These are phyloP conservation scores for Lasioglossum lativentre DNA, from an alignment of 2,888 invertebrate species.

Conservation along the genomic window DNA sequence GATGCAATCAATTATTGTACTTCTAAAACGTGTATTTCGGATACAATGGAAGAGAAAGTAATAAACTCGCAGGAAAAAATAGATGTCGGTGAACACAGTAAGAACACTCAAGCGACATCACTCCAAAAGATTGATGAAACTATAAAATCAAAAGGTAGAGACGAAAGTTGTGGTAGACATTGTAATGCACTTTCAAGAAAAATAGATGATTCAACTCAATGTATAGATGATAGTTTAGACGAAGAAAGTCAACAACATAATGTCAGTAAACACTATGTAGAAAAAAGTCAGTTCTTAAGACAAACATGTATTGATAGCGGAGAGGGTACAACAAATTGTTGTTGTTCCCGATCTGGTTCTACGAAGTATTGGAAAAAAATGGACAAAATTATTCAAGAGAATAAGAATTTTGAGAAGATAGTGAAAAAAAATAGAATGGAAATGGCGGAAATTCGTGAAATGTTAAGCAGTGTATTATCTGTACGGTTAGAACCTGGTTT, in stretches of 20 bases:
- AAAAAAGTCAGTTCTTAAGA: constrained; percentile 50
- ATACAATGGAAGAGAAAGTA: constrained; percentile 16
- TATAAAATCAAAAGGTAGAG: neutral
- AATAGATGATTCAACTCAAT: neutral
- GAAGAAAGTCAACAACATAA: constrained; percentile 13
- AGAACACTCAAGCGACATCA: neutral
- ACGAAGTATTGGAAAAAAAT: constrained; percentile 75
- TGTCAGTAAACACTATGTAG: constrained; percentile 37
- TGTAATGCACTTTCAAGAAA: neutral
- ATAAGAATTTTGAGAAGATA: constrained; percentile 76
- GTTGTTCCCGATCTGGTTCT: constrained; percentile 70
- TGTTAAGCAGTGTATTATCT: constrained; percentile 77
- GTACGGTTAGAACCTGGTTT: constrained; percentile 82
- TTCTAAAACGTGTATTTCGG: constrained; percentile 11
- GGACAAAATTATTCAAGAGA: constrained; percentile 75
- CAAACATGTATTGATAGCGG: constrained; percentile 62
- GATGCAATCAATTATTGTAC: constrained; percentile 54
- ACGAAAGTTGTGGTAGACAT: neutral
- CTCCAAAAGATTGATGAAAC: neutral
- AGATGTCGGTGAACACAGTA: neutral
- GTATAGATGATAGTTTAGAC: constrained; percentile 21
- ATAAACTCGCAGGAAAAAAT: neutral
- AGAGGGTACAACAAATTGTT: constrained; percentile 44
- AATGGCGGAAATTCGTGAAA: constrained; percentile 77
- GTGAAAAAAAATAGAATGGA: constrained; percentile 76